Conservation (phyloP, 2,888 invertebrate genomes). For the Andrena haemorrhoa region DNA sequence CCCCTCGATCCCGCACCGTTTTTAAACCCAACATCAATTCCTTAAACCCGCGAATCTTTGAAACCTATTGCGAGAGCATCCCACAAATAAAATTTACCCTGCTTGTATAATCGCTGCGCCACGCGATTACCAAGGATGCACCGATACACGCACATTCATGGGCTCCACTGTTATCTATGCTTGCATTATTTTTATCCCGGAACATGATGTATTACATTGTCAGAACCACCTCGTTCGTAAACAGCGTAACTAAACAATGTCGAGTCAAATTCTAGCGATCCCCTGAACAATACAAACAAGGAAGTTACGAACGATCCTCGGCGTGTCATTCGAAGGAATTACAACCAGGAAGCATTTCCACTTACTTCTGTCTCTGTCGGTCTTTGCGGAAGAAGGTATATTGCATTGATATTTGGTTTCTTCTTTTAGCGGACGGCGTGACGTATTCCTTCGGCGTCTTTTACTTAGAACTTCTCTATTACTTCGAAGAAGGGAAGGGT, state of each 20-base stretch:
- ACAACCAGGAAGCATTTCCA: no score
- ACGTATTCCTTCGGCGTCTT: conserved; percentile 99
- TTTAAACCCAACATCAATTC: neutral
- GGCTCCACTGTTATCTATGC: neutral
- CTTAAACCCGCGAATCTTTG: neutral
- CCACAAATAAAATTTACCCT: neutral
- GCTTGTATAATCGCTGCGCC: neutral
- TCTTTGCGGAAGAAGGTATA: no score
- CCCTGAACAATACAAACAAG: no score
- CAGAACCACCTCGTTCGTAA: neutral
- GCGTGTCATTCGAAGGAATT: no score
- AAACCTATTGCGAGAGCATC: neutral
- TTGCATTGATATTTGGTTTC: conserved; percentile 2
- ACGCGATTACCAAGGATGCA: neutral
- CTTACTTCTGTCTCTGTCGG: no score
- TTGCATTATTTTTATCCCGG: neutral
- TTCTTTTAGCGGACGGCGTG: conserved; percentile 95
- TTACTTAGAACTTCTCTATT: conserved; percentile 93
- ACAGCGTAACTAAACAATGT: neutral
- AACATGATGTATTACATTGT: neutral
- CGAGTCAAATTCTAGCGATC: neutral
- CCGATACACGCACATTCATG: neutral
- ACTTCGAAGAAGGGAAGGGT: conserved; percentile 94
- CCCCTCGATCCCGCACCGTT: neutral
- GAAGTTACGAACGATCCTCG: no score